phyloP scores from a whole-genome alignment of 2,797 vertebrate species.

The Prionace glauca region DNA sequence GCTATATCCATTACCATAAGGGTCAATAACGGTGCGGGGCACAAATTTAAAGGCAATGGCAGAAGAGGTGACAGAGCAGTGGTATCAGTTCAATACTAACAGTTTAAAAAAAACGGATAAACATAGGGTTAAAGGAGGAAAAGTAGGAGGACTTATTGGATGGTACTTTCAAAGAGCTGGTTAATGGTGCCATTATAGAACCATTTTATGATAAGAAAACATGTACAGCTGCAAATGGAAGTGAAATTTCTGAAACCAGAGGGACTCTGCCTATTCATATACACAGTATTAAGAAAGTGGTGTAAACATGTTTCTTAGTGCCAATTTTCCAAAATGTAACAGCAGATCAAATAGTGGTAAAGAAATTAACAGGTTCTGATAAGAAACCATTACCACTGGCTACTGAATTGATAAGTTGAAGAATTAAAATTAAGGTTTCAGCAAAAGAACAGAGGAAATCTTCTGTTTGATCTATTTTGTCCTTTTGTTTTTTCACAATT shows the following conservation, averaged over 20 bases:
- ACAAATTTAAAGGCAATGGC: too few species aligned
- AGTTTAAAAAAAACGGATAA: not conserved
- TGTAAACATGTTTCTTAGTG: not conserved
- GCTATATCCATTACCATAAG: too few species aligned
- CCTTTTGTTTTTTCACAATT: not conserved
- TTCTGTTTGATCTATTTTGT: not conserved
- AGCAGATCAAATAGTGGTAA: not conserved
- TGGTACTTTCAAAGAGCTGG: not conserved
- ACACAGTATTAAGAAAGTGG: not conserved
- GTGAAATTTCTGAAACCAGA: not conserved
- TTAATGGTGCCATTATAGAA: not conserved
- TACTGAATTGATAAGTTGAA: not conserved
- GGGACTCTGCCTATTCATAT: not conserved
- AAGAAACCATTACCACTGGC: not conserved
- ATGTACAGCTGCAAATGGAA: not conserved
- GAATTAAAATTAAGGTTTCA: not conserved
- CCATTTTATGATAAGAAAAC: not conserved
- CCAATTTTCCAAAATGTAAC: not conserved
- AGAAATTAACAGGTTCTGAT: not conserved
- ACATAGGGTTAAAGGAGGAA: not conserved
- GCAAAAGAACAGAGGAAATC: not conserved
- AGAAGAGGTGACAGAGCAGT: not conserved
- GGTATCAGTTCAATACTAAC: not conserved
- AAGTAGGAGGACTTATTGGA: not conserved
- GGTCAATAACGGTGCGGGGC: too few species aligned